phyloP scores from a whole-genome alignment of 2,797 vertebrate species.

The Acridotheres tristis region DNA sequence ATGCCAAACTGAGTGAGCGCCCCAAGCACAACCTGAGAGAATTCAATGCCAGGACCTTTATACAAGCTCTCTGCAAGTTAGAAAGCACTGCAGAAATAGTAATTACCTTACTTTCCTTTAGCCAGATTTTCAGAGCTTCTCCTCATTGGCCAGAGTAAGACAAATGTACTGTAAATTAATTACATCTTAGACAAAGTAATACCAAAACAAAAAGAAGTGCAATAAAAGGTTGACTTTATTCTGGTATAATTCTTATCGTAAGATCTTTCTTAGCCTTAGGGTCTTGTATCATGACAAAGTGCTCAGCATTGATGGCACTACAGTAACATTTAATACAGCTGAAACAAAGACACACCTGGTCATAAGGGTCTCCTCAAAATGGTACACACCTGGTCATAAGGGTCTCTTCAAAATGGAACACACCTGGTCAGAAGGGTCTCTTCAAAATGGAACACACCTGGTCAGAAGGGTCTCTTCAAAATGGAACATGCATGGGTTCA shows the following conservation, averaged over 20 bases:
- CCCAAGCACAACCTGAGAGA: not conserved
- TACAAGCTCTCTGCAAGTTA: not conserved
- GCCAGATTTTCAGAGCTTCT: not conserved
- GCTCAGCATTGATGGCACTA: not conserved
- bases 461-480: not conserved
- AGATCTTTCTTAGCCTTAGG: not conserved
- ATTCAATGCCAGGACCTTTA: not conserved
- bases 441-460: not conserved
- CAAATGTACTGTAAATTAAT: not conserved
- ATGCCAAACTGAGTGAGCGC: not conserved
- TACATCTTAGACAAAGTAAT: not conserved
- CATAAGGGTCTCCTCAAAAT: not conserved
- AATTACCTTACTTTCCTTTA: not conserved
- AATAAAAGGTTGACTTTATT: not conserved
- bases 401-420: not conserved
- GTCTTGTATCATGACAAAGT: not conserved
- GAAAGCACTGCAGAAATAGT: not conserved
- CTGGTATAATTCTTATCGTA: not conserved
- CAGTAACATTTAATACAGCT: not conserved
- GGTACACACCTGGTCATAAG: accelerated
- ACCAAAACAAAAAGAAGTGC: not conserved
- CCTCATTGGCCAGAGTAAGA: not conserved
- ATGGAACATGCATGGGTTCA: accelerated
- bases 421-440: not conserved
- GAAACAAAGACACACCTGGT: not conserved